Evolutionary conservation across 2,888 invertebrate genomes (phyloP), one percentile per base, ranked within the genome.

Genomic region (Cryptosula pallasiana): DNA sequence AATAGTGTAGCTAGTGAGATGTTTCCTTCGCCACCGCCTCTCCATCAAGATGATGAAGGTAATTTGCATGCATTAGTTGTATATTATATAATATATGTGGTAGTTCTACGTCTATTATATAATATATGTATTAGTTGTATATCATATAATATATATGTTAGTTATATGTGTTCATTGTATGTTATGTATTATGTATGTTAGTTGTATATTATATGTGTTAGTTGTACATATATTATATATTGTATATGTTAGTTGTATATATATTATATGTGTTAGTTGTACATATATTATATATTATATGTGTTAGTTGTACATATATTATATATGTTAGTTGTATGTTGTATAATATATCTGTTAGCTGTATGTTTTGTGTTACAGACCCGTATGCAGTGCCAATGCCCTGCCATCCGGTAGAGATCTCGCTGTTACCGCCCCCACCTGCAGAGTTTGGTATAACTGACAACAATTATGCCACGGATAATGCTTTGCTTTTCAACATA

Each of bases 21-120:
- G 3, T 27, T 27, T 32, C 63, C 63, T 5, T 27, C 63, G 1
- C 63, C 63, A 1, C 9, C 32, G 13, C 27, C 32, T 3, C 29
- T 63, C 5, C 63, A 63, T n/a, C 63, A 63, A 2, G 63, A 63
- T 63, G 63, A 63, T 32, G 63, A 63, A 32, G 63, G 63, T 63
- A n/a, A 57, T n/a, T n/a, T n/a, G n/a, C 45, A 45, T 45, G 20
- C 20, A 45, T 45, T 13, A 13, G 9, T 20, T 13, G 45, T 45
- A 45, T 45, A 45, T 13, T 45, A 45, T 45, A 45, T 45, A 45
- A 9, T 45, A 45, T 45, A 45, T 45, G 20, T 45, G 9, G 20
- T 45, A 45, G 9, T 13, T 45, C 9, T 45, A 13, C 45, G 20
- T 45, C 9, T 45, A 45, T 20, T 45, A 45, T 45, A 45, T 45